Percentiles rank a stretch among this genome's conserved stretches.
phyloP scores from a whole-genome alignment of 2,797 vertebrate species.

The Mormyrus proboscirostris region DNA sequence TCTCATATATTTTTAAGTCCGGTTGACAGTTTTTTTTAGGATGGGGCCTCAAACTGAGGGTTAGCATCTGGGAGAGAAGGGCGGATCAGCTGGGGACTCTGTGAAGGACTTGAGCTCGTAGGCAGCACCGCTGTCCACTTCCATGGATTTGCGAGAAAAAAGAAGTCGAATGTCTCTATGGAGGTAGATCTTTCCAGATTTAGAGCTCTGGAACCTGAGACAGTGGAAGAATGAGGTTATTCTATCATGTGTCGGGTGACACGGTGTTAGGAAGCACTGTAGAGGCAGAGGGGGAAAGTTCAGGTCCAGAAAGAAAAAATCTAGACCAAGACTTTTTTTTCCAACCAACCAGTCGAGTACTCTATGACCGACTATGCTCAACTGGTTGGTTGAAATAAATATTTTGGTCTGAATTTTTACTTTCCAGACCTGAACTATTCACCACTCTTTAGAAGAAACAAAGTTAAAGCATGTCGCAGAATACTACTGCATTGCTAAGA shows the following conservation, averaged over 20 bases:
- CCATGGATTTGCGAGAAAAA: conserved; percentile 99
- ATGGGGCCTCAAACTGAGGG: conserved; percentile 29
- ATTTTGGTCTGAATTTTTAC: background rate
- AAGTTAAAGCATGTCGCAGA: background rate
- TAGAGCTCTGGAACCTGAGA: conserved; percentile 97
- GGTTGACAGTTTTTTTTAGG: background rate
- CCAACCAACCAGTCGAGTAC: background rate
- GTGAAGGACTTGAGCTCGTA: conserved; percentile 98
- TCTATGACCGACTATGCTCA: background rate
- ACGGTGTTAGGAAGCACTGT: background rate
- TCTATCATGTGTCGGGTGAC: background rate
- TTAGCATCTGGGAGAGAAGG: conserved; percentile 90
- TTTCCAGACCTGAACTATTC: background rate
- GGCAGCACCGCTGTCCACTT: conserved; percentile 98
- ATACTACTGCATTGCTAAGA: background rate
- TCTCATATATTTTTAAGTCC: background rate
- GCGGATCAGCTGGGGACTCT: conserved; percentile 88
- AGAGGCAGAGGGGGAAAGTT: background rate
- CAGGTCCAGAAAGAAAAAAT: background rate
- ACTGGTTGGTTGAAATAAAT: background rate
- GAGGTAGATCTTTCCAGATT: conserved; percentile 99
- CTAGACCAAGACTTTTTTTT: background rate
- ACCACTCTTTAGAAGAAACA: background rate
- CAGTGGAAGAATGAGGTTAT: background rate
- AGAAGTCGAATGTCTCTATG: conserved; percentile 95